These are phyloP conservation scores for Julus scanicus DNA, from an alignment of 2,888 invertebrate species.

Conservation along the genomic window DNA sequence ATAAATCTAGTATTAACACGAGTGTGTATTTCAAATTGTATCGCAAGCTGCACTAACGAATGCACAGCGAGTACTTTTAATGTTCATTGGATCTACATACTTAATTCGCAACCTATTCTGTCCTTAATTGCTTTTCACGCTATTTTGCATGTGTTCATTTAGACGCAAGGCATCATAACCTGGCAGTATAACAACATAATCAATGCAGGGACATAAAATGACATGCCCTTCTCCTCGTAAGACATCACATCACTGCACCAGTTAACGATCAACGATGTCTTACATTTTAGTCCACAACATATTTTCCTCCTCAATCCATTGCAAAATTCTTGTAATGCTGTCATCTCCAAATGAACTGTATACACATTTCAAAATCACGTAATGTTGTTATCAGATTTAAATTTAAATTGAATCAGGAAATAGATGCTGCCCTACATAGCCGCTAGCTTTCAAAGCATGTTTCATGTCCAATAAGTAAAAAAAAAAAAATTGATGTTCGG, in stretches of 20 bases:
- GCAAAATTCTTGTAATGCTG: background rate
- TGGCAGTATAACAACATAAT: background rate
- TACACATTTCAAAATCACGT: background rate
- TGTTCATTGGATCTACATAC: background rate
- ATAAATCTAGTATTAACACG: too few species aligned
- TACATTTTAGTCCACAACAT: background rate
- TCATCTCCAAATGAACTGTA: background rate
- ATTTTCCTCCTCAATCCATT: background rate
- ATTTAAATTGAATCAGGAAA: slow-evolving; percentile 26
- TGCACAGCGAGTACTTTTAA: background rate
- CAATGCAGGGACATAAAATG: background rate
- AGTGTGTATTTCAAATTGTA: too few species aligned
- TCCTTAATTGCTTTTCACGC: background rate
- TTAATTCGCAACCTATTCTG: background rate
- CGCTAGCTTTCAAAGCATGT: background rate
- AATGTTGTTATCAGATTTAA: slow-evolving; percentile 1
- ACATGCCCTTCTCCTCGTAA: background rate
- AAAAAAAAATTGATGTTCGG: background rate
- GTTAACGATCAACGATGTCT: background rate
- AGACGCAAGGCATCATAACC: background rate
- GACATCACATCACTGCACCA: background rate
- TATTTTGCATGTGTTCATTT: background rate
- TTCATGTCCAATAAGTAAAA: background rate
- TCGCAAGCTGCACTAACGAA: too few species aligned
- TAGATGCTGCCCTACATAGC: background rate